A percentile compares a stretch with the other conserved stretches of the same genome.
Conservation (phyloP, 2,113 vertebrate genomes). For the Apteryx owenii region DNA sequence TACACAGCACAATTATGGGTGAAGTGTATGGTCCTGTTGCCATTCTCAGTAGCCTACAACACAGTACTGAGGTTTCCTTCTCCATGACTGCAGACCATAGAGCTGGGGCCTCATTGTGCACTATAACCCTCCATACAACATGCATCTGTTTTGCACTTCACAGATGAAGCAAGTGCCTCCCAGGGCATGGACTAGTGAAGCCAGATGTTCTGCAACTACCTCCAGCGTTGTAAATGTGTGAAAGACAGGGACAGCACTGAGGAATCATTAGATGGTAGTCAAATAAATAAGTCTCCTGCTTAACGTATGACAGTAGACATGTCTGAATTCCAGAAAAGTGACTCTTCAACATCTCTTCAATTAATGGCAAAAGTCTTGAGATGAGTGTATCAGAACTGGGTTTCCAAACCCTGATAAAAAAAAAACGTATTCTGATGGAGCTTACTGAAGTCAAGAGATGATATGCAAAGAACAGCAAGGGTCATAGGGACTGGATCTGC, state of each 20-base stretch:
- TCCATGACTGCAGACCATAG: background rate
- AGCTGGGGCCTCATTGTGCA: background rate
- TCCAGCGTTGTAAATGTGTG: background rate
- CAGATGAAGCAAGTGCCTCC: background rate
- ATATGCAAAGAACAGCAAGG: background rate
- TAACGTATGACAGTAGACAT: background rate
- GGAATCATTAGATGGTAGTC: background rate
- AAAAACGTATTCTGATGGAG: background rate
- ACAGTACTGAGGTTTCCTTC: background rate
- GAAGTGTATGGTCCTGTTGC: background rate
- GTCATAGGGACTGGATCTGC: background rate
- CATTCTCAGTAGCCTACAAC: background rate
- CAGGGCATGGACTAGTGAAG: fast-evolving
- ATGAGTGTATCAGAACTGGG: background rate
- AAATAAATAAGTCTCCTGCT: background rate
- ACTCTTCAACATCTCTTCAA: background rate
- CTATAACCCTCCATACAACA: background rate
- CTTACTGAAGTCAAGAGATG: background rate
- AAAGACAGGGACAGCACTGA: background rate
- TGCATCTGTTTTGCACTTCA: background rate
- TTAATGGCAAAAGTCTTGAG: background rate
- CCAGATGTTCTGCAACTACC: background rate
- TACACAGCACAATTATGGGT: background rate
- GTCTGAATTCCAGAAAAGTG: background rate
- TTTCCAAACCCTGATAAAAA: background rate